Evolutionary conservation across 2,888 invertebrate genomes (phyloP).

Genomic region (Phorcus lineatus): DNA sequence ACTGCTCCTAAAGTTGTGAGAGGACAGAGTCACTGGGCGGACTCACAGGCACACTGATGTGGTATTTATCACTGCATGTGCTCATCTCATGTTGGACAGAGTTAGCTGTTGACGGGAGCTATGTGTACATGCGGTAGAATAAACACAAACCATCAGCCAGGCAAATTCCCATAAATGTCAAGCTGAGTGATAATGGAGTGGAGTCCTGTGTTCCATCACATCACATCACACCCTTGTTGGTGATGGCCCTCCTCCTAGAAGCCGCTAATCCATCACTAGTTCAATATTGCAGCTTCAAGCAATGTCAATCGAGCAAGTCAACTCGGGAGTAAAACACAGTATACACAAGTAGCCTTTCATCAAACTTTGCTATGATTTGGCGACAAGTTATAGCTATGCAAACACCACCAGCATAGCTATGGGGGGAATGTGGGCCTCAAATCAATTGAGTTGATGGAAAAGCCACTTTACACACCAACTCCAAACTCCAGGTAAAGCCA

Average conservation of each 20-base stretch:
- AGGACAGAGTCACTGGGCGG: neutral
- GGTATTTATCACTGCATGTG: neutral
- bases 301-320: neutral
- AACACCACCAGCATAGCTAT: neutral
- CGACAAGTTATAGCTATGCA: too few relatives aligned
- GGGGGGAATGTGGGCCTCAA: neutral
- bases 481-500: too few relatives aligned
- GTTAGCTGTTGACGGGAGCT: neutral
- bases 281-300: constrained; percentile 13
- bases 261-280: neutral
- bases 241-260: neutral
- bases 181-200: neutral
- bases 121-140: neutral
- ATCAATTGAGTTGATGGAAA: neutral
- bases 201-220: neutral
- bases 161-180: constrained; percentile 17
- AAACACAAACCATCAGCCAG: neutral
- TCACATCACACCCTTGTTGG: neutral
- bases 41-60: neutral
- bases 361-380: too few relatives aligned
- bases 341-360: too few relatives aligned
- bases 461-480: too few relatives aligned
- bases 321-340: neutral
- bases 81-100: neutral
- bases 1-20: neutral